Conservation (phyloP, 1,140 invertebrate species). For the Caenorhabditis inopinata region DNA sequence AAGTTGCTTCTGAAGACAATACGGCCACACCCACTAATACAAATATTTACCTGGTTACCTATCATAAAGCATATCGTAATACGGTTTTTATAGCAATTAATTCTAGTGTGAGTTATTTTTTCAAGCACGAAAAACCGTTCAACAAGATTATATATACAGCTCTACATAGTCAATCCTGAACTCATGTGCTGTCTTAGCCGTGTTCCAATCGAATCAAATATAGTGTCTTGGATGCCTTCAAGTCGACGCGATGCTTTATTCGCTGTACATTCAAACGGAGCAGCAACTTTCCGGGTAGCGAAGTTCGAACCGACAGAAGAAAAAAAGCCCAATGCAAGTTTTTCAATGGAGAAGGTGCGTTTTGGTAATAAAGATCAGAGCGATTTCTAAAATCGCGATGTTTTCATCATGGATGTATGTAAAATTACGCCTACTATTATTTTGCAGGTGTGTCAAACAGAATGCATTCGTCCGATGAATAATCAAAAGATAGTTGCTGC, state of each 20-base stretch:
- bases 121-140: no score
- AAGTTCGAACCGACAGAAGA: slow-evolving; percentile 34
- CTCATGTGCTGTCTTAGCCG: not conserved
- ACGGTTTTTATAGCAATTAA: slow-evolving; percentile 30
- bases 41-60: slow-evolving; percentile 31
- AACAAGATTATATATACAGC: not conserved
- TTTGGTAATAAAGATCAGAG: not conserved
- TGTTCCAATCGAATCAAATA: slow-evolving; percentile 21
- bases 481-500: slow-evolving; percentile 43
- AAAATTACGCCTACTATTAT: no score
- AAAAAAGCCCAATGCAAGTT: slow-evolving; percentile 27
- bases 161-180: slow-evolving; percentile 5
- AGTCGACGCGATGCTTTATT: slow-evolving; percentile 32
- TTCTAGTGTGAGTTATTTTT: slow-evolving; percentile 3
- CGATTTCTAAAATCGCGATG: no score
- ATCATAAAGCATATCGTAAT: slow-evolving; percentile 41
- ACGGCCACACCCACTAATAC: not conserved
- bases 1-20: not conserved
- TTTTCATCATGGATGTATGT: no score
- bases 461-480: not conserved
- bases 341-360: slow-evolving; percentile 32
- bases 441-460: slow-evolving; percentile 4
- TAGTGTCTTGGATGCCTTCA: not conserved
- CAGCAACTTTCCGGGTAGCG: slow-evolving; percentile 12
- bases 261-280: slow-evolving; percentile 31